Evolutionary conservation across 2,797 vertebrate genomes (phyloP), one percentile per base, ranked within the genome.

Genomic region (Notolabrus celidotus): DNA sequence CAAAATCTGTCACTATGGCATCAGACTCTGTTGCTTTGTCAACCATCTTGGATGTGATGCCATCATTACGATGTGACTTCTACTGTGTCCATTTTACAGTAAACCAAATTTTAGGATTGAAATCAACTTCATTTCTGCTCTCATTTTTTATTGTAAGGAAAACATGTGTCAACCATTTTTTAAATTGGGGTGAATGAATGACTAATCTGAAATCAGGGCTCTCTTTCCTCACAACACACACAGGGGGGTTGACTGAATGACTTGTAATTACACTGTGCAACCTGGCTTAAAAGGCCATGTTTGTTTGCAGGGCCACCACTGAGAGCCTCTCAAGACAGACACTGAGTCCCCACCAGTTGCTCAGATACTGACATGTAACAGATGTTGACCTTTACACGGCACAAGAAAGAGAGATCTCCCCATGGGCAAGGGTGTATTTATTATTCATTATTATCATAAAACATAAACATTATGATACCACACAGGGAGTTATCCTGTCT

Each of bases 361-460:
- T 27, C 38, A 4, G 14, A 9, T 17, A 12, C 27, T 53, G 33
- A 38, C 41, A n/a, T n/a, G 7, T 10, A 29, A 22, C 50, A 47
- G 42, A 70, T 51, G 31, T 36, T 57, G 33, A 70, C 60, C 51
- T 74, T 55, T 62, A 31, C 45, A 47, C 27, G 15, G 31, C 19
- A 16, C 17, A 27, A 31, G 23, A 34, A 45, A 50, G 11, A 43
- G 38, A 59, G 27, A n/a, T 38, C 8, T 39, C 27, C 34, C 31
- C 41, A 29, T 58, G 46, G 41, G 19, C 10, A n/a, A 27, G 16
- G 47, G 4, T 47, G 6, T 10, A 49, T 62, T 75, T n/a, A 47
- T n/a, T 62, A 46, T 61, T 23, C 9, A 68, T 70, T 47, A 54
- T 58, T 39, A 63, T 58, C 34, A 20, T 52, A 54, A 57, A 34